Base-by-base conservation (phyloP, 2,888 invertebrate genomes). In the Tiliacea citrago region DNA sequence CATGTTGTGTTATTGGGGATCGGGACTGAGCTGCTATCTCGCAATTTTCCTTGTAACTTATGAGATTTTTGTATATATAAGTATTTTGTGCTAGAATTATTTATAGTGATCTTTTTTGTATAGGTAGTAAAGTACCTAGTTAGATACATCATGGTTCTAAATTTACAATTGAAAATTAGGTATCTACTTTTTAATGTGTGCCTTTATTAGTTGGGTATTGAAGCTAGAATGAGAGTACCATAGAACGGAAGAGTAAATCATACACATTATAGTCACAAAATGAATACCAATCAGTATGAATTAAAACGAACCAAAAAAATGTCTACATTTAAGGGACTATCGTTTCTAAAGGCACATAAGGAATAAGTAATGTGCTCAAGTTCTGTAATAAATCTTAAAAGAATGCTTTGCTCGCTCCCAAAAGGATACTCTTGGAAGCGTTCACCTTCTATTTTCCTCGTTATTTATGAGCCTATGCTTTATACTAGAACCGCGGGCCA, bases 331-430 rank as follows among this genome's bases (percentile, higher is more conserved):
- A 91, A 88, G 89, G 90, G 90, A 92, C 90, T 92, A 94, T 95
- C 91, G 91, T 91, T 91, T 92, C 92, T 89, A 90, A 92, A 93
- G 92, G 94, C 94, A 94, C 94, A 95, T 95, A 95, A 94, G 95
- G 95, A 95, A 96, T 96, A 96, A 96, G 95, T 95, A 95, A 96
- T 96, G 95, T 94, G 93, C 92, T 93, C 94, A 96, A 96, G 93
- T 96, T 96, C 92, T 91, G 94, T 94, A 95, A 96, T 96, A 96
- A 96, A 96, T 96, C 96, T 96, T 94, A 95, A 95, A 96, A 96
- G 95, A 96, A 96, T 96, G 95, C 96, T 96, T 94, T 95, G 95
- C 94, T 92, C 94, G 95, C 92, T 95, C 96, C 96, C 96, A 94
- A 96, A 96, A 96, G 96, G 96, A 96, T 95, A 95, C 96, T 95